Conservation (phyloP, 2,888 invertebrate species). For the Tenthredo notha region DNA sequence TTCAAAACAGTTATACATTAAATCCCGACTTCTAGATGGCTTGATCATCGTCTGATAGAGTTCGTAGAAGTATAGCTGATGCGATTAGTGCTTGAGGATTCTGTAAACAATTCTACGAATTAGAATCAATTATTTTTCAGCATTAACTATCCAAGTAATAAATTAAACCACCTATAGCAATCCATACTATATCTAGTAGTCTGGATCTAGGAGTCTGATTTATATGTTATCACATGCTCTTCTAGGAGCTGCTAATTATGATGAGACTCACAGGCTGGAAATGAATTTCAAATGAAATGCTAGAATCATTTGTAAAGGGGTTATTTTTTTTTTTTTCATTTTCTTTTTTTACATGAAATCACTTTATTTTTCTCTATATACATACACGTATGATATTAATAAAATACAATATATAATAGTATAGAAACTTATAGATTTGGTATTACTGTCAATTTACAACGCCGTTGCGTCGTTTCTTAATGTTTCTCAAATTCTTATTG, state of each 20-base stretch:
- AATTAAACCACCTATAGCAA: not conserved
- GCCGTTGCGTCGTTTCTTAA: not conserved
- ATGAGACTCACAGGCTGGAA: not conserved
- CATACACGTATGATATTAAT: conserved; percentile 42
- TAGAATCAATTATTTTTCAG: not conserved
- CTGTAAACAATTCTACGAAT: conserved; percentile 3
- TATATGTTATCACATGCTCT: not conserved
- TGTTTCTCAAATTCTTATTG: not conserved
- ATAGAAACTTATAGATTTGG: conserved; percentile 26
- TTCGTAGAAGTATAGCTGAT: not conserved
- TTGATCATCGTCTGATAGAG: not conserved
- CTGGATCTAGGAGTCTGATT: not conserved
- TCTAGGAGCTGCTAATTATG: not conserved
- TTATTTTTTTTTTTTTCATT: not conserved
- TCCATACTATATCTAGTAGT: not conserved
- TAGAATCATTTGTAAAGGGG: not conserved
- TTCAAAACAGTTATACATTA: not conserved
- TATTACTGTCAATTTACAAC: conserved; percentile 12
- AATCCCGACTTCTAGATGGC: not conserved
- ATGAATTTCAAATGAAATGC: not conserved
- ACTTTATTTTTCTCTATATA: conserved; percentile 51
- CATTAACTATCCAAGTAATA: not conserved
- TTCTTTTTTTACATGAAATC: conserved; percentile 27
- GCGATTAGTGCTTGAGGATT: not conserved
- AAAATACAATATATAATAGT: conserved; percentile 40